Base-by-base conservation (phyloP, 2,888 invertebrate species). In the Eupithecia vulgata region DNA sequence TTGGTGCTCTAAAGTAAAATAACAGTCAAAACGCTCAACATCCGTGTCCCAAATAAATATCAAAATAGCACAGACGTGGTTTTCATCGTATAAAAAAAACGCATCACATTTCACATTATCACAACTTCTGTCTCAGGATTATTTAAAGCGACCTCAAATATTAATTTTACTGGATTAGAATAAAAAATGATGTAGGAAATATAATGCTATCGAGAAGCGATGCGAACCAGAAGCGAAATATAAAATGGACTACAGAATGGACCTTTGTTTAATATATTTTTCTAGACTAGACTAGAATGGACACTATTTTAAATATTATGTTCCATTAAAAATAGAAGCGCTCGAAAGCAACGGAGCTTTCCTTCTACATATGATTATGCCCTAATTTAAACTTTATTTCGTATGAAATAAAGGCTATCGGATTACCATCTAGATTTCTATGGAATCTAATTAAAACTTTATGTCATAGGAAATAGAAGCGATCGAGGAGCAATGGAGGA, bases 401-500 rank as follows among this genome's bases (percentile, higher is more conserved):
- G 13, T 80, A 99, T 98, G 99, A 99, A 95, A 93, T 99, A 86
- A 99, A 99, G 92, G 97, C 97, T 79, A 98, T 99, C 75, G 99
- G n/a, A 48, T 17, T 12, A 1, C 15, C 5, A 34, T 62, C 17
- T 35, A 62, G 8, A 35, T 7, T n/a, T 10, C 5, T n/a, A 34
- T 34, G 1, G 37, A 34, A 0, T 2, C 12, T 62, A 62, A 62
- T 62, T 17, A 25, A 35, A 30, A n/a, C 65, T 71, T 79, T 82
- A 25, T 85, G 79, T 72, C 78, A 15, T 80, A 99, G 98, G 99
- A 99, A 95, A 93, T 99, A 86, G 99, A 99, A 92, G 97, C 97
- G 80, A 98, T 99, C 75, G 99, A 99, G 89, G 99, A 99, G 83
- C 97, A 98, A 90, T 99, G 99, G 98, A 96, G 98, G 79, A 96